A percentile compares a stretch with the other conserved stretches of the same genome.
phyloP scores from a whole-genome alignment of 2,888 invertebrate species.

The Schizotus pectinicornis region DNA sequence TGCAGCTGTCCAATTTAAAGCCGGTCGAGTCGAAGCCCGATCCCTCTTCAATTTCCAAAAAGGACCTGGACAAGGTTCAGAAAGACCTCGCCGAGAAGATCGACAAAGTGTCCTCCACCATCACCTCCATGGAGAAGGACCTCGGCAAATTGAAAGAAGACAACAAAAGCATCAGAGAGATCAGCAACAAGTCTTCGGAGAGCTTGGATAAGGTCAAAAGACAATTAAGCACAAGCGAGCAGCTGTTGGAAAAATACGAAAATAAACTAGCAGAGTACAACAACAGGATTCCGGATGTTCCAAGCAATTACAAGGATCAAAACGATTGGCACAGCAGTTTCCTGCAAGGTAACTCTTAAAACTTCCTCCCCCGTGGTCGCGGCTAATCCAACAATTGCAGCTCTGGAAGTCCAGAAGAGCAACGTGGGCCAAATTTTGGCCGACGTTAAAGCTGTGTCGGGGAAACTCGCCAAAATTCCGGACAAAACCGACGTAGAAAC shows the following conservation, averaged over 20 bases:
- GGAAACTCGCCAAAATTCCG: constrained; percentile 56
- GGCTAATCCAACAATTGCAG: constrained; percentile 34
- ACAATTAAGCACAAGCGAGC: constrained; percentile 62
- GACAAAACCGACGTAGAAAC: constrained; percentile 62
- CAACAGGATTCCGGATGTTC: constrained; percentile 45
- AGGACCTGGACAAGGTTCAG: constrained; percentile 47
- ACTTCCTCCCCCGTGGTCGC: not conserved
- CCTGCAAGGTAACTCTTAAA: constrained; percentile 46
- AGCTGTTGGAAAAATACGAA: constrained; percentile 65
- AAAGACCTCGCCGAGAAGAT: constrained; percentile 49
- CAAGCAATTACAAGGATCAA: constrained; percentile 39
- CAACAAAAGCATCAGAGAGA: constrained; percentile 57
- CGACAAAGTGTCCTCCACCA: constrained; percentile 44
- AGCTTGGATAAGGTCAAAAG: constrained; percentile 58
- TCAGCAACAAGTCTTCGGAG: constrained; percentile 58
- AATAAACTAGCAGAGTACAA: constrained; percentile 62
- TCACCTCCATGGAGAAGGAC: constrained; percentile 49
- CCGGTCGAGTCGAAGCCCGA: constrained; percentile 37
- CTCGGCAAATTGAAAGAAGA: constrained; percentile 52
- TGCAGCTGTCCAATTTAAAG: constrained; percentile 27
- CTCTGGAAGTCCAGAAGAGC: constrained; percentile 48
- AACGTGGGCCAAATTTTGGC: constrained; percentile 49
- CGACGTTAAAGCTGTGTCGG: constrained; percentile 45
- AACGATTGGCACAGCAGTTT: constrained; percentile 53
- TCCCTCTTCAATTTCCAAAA: constrained; percentile 44